phyloP scores from a whole-genome alignment of 2,113 vertebrate species.

The Hemibagrus wyckioides region DNA sequence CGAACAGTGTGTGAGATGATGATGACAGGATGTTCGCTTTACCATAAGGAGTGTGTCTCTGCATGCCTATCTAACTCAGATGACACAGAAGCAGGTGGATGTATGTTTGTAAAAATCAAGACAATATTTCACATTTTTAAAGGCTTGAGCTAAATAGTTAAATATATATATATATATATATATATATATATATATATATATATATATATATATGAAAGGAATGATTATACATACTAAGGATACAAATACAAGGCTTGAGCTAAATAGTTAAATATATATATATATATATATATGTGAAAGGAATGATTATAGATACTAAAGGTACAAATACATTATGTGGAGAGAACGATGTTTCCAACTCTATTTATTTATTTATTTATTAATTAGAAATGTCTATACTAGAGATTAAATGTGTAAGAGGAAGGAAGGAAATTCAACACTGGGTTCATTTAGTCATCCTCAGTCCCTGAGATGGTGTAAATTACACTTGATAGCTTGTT shows the following conservation, averaged over 20 bases:
- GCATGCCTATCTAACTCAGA: constrained; percentile 40
- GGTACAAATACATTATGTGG: neutral
- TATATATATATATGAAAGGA: no score
- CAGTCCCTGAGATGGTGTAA: neutral
- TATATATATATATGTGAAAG: no score
- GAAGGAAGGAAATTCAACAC: neutral
- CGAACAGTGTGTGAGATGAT: constrained; percentile 11
- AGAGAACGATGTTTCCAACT: neutral
- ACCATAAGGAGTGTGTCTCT: constrained; percentile 51
- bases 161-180: no score
- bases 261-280: neutral
- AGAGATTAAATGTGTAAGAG: neutral
- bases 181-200: no score
- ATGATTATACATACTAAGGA: neutral
- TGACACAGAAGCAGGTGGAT: constrained; percentile 26
- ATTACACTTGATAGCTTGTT: neutral
- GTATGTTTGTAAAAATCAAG: neutral
- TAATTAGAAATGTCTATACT: neutral
- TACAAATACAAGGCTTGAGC: neutral
- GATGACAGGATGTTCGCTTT: constrained; percentile 38
- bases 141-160: neutral
- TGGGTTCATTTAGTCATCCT: neutral
- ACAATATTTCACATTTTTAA: neutral
- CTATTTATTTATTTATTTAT: no score
- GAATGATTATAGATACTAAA: neutral